Evolutionary conservation across 23 tunicate genomes (phyloP).

Genomic region (Styela plicata): DNA sequence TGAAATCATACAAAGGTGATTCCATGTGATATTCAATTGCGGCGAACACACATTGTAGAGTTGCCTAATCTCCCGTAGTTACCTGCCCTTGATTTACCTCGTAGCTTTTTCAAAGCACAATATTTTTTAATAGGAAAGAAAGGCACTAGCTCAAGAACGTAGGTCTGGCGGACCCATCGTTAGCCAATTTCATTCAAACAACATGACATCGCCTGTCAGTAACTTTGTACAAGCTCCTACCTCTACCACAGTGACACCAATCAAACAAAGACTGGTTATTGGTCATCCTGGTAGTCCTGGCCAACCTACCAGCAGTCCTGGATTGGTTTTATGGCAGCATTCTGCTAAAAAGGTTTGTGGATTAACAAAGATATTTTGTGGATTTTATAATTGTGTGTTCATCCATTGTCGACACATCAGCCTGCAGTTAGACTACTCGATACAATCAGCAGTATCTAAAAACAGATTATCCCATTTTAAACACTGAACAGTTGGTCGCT

Average conservation of each 20-base stretch:
- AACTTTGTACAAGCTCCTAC: neutral
- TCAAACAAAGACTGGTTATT: neutral
- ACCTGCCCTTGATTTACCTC: no score
- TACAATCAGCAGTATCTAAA: no score
- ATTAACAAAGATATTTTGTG: neutral
- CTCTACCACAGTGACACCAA: slow-evolving; percentile 25
- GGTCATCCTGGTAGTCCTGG: slow-evolving; percentile 25
- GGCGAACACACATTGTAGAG: no score
- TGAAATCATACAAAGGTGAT: no score
- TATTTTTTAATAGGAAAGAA: slow-evolving; percentile 78
- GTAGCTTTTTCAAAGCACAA: no score
- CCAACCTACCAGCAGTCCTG: neutral
- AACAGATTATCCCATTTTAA: no score
- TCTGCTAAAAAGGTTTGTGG: slow-evolving; percentile 34
- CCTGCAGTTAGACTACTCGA: no score
- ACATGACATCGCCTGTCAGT: slow-evolving; percentile 3
- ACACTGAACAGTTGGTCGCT: no score
- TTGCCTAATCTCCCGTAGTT: no score
- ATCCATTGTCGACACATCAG: no score
- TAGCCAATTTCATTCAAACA: neutral
- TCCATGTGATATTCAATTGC: no score
- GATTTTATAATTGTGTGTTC: neutral
- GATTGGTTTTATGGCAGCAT: slow-evolving; percentile 42
- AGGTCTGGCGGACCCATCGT: neutral
- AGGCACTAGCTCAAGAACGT: slow-evolving; percentile 47